These are phyloP conservation scores for Linepithema humile DNA, from an alignment of 1,140 invertebrate species.

Conservation along the genomic window DNA sequence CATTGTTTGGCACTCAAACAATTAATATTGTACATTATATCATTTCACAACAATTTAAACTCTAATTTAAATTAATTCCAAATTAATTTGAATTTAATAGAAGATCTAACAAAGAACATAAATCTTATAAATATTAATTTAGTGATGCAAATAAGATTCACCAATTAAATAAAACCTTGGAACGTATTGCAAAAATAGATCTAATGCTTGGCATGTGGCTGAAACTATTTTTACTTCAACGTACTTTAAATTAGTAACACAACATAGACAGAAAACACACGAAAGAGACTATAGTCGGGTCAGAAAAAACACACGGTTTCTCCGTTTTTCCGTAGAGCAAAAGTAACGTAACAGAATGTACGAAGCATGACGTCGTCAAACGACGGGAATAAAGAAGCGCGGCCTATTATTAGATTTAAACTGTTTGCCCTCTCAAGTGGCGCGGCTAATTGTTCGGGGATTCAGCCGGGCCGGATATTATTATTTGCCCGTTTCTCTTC, in stretches of 20 bases:
- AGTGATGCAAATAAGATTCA: too few species aligned
- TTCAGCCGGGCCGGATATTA: slow-evolving; percentile 70
- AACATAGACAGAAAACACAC: neutral
- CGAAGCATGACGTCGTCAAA: slow-evolving; percentile 5
- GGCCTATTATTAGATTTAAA: slow-evolving; percentile 74
- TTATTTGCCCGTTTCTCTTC: slow-evolving; percentile 63
- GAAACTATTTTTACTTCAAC: slow-evolving; percentile 21
- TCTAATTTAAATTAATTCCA: too few species aligned
- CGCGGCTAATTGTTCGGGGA: slow-evolving; percentile 74
- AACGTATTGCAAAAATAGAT: neutral
- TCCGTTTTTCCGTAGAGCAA: neutral
- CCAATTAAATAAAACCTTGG: neutral
- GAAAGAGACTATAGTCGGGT: neutral
- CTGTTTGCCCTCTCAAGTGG: slow-evolving; percentile 67
- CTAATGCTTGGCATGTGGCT: neutral
- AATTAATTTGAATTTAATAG: too few species aligned
- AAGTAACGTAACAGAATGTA: slow-evolving; percentile 27
- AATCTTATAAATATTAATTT: too few species aligned
- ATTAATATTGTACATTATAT: too few species aligned
- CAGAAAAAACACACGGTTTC: neutral
- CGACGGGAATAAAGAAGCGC: slow-evolving; percentile 34
- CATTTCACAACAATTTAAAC: too few species aligned
- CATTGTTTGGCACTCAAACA: too few species aligned
- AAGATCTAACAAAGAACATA: too few species aligned
- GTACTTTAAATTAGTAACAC: slow-evolving; percentile 6